A percentile compares a stretch with the other conserved stretches of the same genome.
Evolutionary conservation across 2,888 invertebrate species (phyloP).

Genomic region (Lasioglossum zephyrum): DNA sequence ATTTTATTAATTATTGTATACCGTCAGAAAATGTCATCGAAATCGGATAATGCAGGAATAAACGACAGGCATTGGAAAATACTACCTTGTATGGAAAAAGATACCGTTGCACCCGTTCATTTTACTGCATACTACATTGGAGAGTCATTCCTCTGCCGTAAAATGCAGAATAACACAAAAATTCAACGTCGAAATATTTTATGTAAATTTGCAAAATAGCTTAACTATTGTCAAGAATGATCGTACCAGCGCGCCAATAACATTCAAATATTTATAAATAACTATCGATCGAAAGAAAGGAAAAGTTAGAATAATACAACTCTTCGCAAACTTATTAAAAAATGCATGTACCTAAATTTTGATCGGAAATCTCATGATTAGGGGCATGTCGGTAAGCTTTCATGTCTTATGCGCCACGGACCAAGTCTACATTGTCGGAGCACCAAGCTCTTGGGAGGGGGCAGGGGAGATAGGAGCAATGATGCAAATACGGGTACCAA

Average conservation of each 20-base stretch:
- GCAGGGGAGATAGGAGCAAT: neutral
- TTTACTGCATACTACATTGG: neutral
- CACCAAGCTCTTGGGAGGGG: neutral
- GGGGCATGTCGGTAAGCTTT: constrained; percentile 55
- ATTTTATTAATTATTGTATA: too few species aligned
- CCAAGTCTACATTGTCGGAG: neutral
- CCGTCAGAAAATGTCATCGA: too few species aligned
- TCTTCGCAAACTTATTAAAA: neutral
- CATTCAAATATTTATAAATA: too few species aligned
- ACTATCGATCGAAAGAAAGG: too few species aligned
- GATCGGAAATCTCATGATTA: constrained; percentile 48
- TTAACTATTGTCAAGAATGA: too few species aligned
- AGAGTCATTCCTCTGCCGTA: neutral
- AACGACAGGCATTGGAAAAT: too few species aligned
- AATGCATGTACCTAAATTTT: constrained; percentile 30
- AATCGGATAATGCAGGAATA: too few species aligned
- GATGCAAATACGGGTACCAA: constrained; percentile 19
- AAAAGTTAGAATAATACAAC: too few species aligned
- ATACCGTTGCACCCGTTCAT: neutral
- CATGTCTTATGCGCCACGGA: constrained; percentile 19
- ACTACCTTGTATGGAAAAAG: neutral
- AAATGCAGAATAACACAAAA: too few species aligned
- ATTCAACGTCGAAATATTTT: too few species aligned
- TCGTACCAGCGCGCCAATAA: too few species aligned
- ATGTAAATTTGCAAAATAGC: too few species aligned